These are phyloP conservation scores for Leptinotarsa undecemlineata DNA, from an alignment of 1,140 invertebrate species.

Conservation along the genomic window DNA sequence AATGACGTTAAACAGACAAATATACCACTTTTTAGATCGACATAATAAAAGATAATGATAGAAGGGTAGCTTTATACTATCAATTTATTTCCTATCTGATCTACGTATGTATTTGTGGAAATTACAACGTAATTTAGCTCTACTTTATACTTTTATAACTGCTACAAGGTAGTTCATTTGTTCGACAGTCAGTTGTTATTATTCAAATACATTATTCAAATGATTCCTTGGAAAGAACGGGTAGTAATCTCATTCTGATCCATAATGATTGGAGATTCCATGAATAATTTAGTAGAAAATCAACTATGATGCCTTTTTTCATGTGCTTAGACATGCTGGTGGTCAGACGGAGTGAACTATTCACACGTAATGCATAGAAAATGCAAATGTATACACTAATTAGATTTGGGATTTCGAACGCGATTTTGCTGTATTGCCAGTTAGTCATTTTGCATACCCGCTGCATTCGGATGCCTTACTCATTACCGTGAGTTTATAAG, in stretches of 20 bases:
- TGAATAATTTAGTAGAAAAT: constrained; percentile 22
- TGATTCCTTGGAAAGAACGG: constrained; percentile 10
- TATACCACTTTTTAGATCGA: constrained; percentile 14
- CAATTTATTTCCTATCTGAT: constrained; percentile 39
- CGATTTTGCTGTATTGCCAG: too few relatives aligned
- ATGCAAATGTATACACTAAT: background rate
- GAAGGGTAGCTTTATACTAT: constrained; percentile 30
- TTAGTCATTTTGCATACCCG: background rate
- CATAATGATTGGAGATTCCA: constrained; percentile 15
- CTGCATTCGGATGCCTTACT: background rate
- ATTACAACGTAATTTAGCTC: constrained; percentile 36
- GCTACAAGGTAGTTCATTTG: background rate
- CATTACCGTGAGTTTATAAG: background rate
- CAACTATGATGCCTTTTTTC: constrained; percentile 1
- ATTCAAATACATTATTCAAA: constrained; percentile 22
- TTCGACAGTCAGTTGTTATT: constrained; percentile 12
- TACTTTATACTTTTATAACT: constrained; percentile 23
- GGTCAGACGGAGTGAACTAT: background rate
- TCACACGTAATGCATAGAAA: background rate
- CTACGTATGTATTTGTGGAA: constrained; percentile 35
- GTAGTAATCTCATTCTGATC: constrained; percentile 15
- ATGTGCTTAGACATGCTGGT: background rate
- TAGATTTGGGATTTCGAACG: background rate
- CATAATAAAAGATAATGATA: constrained; percentile 26
- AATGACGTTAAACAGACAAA: constrained; percentile 22